Evolutionary conservation across 2,797 vertebrate genomes (phyloP).

Genomic region (Bucorvus abyssinicus): DNA sequence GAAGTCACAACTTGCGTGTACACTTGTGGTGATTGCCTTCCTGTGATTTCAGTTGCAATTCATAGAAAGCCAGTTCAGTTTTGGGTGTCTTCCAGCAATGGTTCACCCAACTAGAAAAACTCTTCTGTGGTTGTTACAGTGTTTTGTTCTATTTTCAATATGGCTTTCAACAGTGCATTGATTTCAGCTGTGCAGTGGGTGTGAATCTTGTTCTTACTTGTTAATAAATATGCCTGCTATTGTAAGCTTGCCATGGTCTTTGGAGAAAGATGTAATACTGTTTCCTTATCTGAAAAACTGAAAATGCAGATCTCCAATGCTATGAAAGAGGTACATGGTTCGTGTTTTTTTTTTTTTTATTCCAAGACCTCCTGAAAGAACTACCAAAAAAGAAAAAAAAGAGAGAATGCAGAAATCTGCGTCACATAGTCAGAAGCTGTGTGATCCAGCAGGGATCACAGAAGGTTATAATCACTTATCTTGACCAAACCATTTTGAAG

Average conservation of each 20-base stretch:
- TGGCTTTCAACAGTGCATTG: conserved; percentile 3
- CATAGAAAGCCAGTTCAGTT: not conserved
- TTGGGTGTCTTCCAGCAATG: conserved; percentile 2
- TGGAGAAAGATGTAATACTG: not conserved
- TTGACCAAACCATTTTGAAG: not conserved
- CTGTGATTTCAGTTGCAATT: not conserved
- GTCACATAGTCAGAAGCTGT: not conserved
- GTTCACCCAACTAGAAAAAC: not conserved
- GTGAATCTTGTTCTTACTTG: not conserved
- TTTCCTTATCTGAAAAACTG: not conserved
- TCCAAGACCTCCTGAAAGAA: not conserved
- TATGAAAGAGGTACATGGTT: not conserved
- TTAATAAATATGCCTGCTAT: not conserved
- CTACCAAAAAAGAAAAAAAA: not conserved
- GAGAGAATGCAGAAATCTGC: not conserved
- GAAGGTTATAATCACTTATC: not conserved
- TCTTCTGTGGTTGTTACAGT: not conserved
- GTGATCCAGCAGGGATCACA: no score
- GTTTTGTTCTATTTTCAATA: not conserved
- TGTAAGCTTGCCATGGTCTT: not conserved
- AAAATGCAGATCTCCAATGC: not conserved
- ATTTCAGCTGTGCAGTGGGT: not conserved
- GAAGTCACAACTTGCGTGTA: not conserved
- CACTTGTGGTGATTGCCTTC: not conserved
- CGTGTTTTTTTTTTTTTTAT: not conserved